phyloP scores from a whole-genome alignment of 2,113 vertebrate species.

The Amphilophus citrinellus region DNA sequence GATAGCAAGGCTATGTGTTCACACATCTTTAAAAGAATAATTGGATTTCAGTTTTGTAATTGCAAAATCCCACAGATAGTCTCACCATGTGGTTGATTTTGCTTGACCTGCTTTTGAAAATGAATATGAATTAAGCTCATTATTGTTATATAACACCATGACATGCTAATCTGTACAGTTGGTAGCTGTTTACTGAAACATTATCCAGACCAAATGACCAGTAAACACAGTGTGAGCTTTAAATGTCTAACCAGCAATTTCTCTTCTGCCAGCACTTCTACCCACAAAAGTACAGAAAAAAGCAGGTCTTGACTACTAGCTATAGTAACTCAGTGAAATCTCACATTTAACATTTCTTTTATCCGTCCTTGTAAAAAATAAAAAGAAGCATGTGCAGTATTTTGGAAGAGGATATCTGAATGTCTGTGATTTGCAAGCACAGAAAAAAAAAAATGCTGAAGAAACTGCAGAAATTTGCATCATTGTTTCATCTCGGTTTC shows the following conservation, averaged over 20 bases:
- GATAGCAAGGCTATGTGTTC: not conserved
- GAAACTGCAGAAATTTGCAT: not conserved
- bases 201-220: slow-evolving; percentile 25
- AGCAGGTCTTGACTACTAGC: not conserved
- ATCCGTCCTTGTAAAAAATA: not conserved
- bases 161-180: slow-evolving; percentile 38
- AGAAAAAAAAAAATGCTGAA: not conserved
- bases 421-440: not conserved
- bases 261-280: not conserved
- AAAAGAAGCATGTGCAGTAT: not conserved
- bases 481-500: not conserved
- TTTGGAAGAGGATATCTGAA: not conserved
- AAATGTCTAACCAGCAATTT: not conserved
- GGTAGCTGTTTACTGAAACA: slow-evolving; percentile 36
- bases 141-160: slow-evolving; percentile 56
- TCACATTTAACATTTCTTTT: not conserved
- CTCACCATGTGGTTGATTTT: slow-evolving; percentile 23
- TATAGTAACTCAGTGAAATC: not conserved
- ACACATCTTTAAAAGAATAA: slow-evolving; percentile 6
- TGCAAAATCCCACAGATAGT: slow-evolving; percentile 25
- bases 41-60: slow-evolving; percentile 8
- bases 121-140: slow-evolving; percentile 30
- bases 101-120: slow-evolving; percentile 54
- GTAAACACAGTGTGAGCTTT: slow-evolving; percentile 1
- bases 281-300: too few species aligned